A percentile compares a stretch with the other conserved stretches of the same genome.
phyloP scores from a whole-genome alignment of 2,797 vertebrate species.

The Sebastes trivittatus region DNA sequence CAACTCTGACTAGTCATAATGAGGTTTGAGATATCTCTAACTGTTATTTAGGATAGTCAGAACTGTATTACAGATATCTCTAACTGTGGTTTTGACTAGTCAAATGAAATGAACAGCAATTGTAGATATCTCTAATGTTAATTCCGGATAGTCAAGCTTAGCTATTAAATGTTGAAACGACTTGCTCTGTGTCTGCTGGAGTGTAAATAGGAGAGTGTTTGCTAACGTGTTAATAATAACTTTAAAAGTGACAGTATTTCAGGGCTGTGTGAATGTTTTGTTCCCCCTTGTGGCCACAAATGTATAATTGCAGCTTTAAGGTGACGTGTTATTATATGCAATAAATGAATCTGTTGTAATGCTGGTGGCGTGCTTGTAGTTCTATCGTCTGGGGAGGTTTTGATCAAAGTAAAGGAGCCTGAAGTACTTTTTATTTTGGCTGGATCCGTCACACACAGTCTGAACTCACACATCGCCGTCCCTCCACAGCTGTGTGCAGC shows the following conservation, averaged over 20 bases:
- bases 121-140: too few species aligned
- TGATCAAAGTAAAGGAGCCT: neutral
- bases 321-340: neutral
- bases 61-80: too few species aligned
- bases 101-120: too few species aligned
- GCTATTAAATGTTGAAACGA: too few species aligned
- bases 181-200: neutral
- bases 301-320: neutral
- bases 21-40: too few species aligned
- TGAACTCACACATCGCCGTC: neutral
- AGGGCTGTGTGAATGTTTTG: neutral
- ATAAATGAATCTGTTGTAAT: neutral
- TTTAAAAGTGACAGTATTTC: neutral
- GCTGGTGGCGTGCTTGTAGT: neutral
- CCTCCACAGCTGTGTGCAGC: constrained; percentile 48
- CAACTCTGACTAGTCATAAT: too few species aligned
- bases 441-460: neutral
- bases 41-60: too few species aligned
- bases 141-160: too few species aligned
- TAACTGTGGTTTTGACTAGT: too few species aligned
- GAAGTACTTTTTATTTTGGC: too few species aligned
- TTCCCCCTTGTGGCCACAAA: neutral
- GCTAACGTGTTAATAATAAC: neutral
- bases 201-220: neutral
- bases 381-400: neutral